phyloP scores from a whole-genome alignment of 2,888 invertebrate species.

The Metopia argyrocephala region DNA sequence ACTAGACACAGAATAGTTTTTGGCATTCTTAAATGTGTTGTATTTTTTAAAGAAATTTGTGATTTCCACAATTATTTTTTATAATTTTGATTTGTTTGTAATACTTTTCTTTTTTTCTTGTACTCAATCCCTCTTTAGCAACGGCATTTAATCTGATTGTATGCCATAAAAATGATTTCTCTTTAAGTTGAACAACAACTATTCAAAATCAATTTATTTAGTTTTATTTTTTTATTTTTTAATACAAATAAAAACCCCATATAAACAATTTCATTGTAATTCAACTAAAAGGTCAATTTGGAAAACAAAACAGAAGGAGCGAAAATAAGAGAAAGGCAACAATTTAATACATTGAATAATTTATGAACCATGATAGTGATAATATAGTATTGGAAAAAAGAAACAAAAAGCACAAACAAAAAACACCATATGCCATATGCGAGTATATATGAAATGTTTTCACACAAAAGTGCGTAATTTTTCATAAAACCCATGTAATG shows the following conservation, averaged over 20 bases:
- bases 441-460: neutral
- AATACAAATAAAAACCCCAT: neutral
- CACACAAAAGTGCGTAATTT: slow-evolving; percentile 37
- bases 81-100: no score
- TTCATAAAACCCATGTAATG: neutral
- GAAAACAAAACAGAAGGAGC: slow-evolving; percentile 8
- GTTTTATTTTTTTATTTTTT: no score
- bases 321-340: slow-evolving; percentile 19
- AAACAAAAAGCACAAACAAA: neutral
- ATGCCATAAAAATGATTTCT: neutral
- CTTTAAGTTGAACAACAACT: neutral
- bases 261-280: slow-evolving; percentile 34
- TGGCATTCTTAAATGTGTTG: no score
- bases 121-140: neutral
- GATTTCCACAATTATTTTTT: no score
- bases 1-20: no score
- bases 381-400: slow-evolving; percentile 15
- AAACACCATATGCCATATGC: neutral
- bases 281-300: slow-evolving; percentile 46
- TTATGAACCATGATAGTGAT: slow-evolving; percentile 58
- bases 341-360: slow-evolving; percentile 53
- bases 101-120: neutral
- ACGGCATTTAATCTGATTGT: neutral
- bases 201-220: slow-evolving; percentile 51
- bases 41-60: no score